These are phyloP conservation scores for Catagonus wagneri DNA, from an alignment of 2,113 vertebrate genomes.

Conservation along the genomic window DNA sequence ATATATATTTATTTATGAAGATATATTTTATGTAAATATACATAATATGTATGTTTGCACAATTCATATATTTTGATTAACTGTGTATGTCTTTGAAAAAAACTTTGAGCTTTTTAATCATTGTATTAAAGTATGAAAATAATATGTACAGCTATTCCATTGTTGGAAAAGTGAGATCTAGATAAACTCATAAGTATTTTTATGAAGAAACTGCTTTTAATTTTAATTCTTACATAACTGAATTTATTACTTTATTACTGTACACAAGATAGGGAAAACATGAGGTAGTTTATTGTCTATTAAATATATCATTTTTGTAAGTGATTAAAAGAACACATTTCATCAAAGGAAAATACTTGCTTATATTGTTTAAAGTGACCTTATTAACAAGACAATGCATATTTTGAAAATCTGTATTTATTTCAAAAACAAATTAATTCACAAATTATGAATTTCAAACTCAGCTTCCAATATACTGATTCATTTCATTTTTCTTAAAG, in stretches of 20 bases:
- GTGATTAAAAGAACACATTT: not conserved
- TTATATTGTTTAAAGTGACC: not conserved
- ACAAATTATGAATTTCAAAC: not conserved
- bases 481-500: not conserved
- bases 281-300: not conserved
- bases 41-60: not conserved
- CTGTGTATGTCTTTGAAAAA: not conserved
- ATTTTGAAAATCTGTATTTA: not conserved
- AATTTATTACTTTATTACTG: not conserved
- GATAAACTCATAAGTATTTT: not conserved
- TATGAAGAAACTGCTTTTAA: not conserved
- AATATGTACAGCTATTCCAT: not conserved
- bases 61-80: not conserved
- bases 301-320: not conserved
- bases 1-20: not conserved
- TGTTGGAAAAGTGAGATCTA: not conserved
- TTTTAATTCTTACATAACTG: not conserved
- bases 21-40: not conserved
- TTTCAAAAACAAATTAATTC: not conserved
- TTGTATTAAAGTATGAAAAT: not conserved
- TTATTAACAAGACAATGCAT: not conserved
- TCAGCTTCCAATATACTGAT: not conserved
- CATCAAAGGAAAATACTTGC: not conserved
- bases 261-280: not conserved
- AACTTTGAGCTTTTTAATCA: not conserved